Evolutionary conservation across 2,888 invertebrate genomes (phyloP), one percentile per base, ranked within the genome.

Genomic region (Mechanitis messenoides): DNA sequence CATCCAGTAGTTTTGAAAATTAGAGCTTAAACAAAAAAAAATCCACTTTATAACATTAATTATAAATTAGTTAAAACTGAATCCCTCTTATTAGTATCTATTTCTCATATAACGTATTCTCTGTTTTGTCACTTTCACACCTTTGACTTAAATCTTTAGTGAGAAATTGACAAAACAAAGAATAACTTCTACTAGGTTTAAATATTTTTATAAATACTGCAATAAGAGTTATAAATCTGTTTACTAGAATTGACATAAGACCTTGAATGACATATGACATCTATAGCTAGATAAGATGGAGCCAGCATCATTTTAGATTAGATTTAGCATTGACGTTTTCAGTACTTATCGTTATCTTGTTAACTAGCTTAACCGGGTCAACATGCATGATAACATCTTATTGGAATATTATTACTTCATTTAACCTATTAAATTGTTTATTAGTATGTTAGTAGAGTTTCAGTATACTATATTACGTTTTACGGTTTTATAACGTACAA

Each of bases 301-400:
- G 47, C n/a, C 7, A 38, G 42, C 50, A 50, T 28, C 50, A n/a
- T 31, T 31, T 28, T 50, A 50, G 31, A 50, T 50, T 50, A 50
- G 50, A 50, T 31, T 50, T 50, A 50, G 50, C 31, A 11, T 50
- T 7, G 50, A 50, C 28, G 31, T 28, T 50, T 31, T 50, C 11
- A 50, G 50, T 50, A 31, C 31, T 42, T 42, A 9, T 42, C 42
- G 42, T 42, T 11, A 42, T 42, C 42, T 7, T 42, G 42, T 9
- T 42, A 42, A 42, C 42, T n/a, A 31, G 28, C 28, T 31, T 50
- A 50, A 50, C 50, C 11, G 50, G 31, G 50, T 31, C 31, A 31
- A 50, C 31, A 50, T 50, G 31, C 50, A 50, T 5, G 50, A 50
- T 50, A 50, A 50, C 47, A 31, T 28, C 50, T 50, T 50, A 31